A percentile compares a stretch with the other conserved stretches of the same genome.
phyloP scores from a whole-genome alignment of 2,113 vertebrate species.

The Columba janthina region DNA sequence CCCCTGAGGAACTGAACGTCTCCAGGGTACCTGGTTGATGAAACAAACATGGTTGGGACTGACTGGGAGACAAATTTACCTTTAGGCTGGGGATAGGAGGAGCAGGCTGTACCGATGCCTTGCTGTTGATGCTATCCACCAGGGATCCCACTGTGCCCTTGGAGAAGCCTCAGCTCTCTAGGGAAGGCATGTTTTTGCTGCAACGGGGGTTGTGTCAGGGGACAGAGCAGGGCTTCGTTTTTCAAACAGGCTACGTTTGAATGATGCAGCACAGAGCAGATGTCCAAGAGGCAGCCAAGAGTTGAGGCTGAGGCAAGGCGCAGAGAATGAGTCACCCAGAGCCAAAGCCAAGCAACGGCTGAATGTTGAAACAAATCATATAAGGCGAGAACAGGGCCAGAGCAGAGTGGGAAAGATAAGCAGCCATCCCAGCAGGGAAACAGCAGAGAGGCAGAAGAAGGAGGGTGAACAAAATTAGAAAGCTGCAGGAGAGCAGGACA shows the following conservation, averaged over 20 bases:
- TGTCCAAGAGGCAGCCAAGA: conserved; percentile 36
- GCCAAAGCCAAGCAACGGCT: conserved; percentile 18
- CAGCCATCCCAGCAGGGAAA: not conserved
- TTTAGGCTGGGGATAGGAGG: not conserved
- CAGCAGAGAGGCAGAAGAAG: not conserved
- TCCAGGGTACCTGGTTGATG: not conserved
- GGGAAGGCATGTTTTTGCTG: not conserved
- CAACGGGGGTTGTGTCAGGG: not conserved
- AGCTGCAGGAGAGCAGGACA: not conserved
- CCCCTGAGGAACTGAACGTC: not conserved
- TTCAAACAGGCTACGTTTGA: not conserved
- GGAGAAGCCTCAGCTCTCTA: not conserved
- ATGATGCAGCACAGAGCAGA: not conserved
- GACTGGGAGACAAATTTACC: not conserved
- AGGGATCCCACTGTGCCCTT: not conserved
- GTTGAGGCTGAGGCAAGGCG: conserved; percentile 2
- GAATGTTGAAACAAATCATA: not conserved
- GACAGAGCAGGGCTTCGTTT: not conserved
- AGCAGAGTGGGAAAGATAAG: not conserved
- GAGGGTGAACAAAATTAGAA: not conserved
- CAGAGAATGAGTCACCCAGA: conserved; percentile 26
- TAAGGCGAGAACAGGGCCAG: not conserved
- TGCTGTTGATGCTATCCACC: not conserved
- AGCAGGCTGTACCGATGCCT: not conserved
- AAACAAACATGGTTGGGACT: not conserved